A percentile compares a stretch with the other conserved stretches of the same genome.
phyloP scores from a whole-genome alignment of 2,113 vertebrate genomes.

The Coryphaenoides rupestris region DNA sequence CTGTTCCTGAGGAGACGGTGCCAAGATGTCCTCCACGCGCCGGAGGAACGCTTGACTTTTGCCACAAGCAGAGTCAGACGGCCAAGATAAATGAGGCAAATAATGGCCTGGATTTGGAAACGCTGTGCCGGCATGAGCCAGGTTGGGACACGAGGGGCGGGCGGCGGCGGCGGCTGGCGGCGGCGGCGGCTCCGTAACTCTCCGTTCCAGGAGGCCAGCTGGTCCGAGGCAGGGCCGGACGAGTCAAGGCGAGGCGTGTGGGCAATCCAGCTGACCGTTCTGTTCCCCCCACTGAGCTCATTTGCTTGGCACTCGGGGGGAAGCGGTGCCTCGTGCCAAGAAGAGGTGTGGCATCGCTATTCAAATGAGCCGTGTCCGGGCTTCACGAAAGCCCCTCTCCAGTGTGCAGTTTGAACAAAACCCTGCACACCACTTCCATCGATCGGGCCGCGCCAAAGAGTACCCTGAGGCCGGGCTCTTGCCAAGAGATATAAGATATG shows the following conservation, averaged over 20 bases:
- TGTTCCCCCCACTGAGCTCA: conserved; percentile 51
- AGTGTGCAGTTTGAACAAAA: conserved; percentile 57
- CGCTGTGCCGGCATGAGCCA: conserved; percentile 51
- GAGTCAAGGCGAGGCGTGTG: conserved; percentile 13
- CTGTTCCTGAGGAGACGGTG: too few species aligned
- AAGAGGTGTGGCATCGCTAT: conserved; percentile 48
- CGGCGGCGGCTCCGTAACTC: too few species aligned
- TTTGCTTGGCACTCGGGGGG: conserved; percentile 14
- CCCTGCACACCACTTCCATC: conserved; percentile 49
- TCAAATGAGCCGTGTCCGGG: conserved; percentile 46
- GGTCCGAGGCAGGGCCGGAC: conserved; percentile 34
- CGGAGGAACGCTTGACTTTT: conserved; percentile 36
- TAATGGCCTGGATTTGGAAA: conserved; percentile 59
- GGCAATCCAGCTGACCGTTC: conserved; percentile 50
- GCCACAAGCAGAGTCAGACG: conserved; percentile 43
- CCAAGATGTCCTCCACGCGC: neutral
- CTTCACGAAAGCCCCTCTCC: conserved; percentile 36
- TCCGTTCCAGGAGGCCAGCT: too few species aligned
- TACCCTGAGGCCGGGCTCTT: conserved; percentile 32
- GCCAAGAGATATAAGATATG: neutral
- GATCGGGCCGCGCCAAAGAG: conserved; percentile 50
- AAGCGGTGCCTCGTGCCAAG: conserved; percentile 36
- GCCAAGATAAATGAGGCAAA: conserved; percentile 61
- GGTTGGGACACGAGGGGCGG: conserved; percentile 54
- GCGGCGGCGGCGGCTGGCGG: conserved; percentile 24